Evolutionary conservation across 1,140 invertebrate genomes (phyloP), one percentile per base, ranked within the genome.

Genomic region (Aradophagus sp.): DNA sequence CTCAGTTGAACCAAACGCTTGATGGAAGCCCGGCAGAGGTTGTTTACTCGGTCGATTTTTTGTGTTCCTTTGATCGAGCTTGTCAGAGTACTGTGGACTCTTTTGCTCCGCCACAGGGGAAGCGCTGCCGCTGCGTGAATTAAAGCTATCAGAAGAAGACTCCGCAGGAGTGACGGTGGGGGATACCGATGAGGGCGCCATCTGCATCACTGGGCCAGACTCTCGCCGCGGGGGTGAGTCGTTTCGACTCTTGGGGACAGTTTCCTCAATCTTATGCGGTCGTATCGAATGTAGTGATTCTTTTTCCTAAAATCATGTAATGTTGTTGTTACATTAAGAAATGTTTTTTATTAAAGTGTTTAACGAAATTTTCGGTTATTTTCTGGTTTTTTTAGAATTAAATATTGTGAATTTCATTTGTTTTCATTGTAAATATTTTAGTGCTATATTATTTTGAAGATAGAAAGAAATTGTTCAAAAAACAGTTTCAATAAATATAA

Each of bases 1-100:
- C 79, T 92, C 92, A 15, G 91, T 93, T 1, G 91, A 92, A 10
- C 91, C 92, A 74, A 93, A 93, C 0, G 92, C 91, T 77, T 93
- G 91, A 66, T 92, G 90, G 58, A 93, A 93, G 1, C 91, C 91
- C 0, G 92, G 92, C 32, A 93, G 76, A 8, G 90, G 90, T 56
- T 87, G 81, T 11, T 78, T 83, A 31, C 53, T 56, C 0, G 53
- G 23, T 26, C 41, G 42, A 5, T 5, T 59, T 56, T 56, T 75
- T 72, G 32, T 4, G 7, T 36, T 10, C 19, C 74, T 80, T n/a
- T 69, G 44, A 29, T 82, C 79, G 2, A 75, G 50, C 11, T 68
- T 63, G 5, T 80, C 75, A 0, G 29, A 5, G n/a, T 59, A 75
- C 5, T 72, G 72, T 0, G 47, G 56, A 8, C 31, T 41, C 1